Base-by-base conservation (phyloP, 2,113 vertebrate species). In the Tachysurus vachellii region DNA sequence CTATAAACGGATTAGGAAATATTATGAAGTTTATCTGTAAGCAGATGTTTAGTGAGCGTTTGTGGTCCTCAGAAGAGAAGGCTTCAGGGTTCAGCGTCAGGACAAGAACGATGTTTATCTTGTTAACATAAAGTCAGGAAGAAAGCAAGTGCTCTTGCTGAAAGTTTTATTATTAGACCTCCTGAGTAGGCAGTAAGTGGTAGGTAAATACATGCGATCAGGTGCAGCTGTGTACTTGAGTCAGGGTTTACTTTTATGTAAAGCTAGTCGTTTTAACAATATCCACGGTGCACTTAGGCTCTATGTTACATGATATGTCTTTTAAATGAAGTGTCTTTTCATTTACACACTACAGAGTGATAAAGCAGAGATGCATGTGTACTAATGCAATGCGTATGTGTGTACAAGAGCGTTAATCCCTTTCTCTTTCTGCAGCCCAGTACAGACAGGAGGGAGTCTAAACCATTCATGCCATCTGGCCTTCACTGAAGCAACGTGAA, bases 401-500 rank as follows among this genome's bases (percentile, higher is more conserved):
- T 73, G 50, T 28, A 42, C 36, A 68, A 80, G 80, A 70, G 59
- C 36, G 64, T 80, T 64, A 66, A 88, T 83, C n/a, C 85, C 85
- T 88, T 87, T 92, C 91, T 91, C 88, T 89, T 73, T 91, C 62
- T 70, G 81, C 26, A 80, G 83, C 82, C 79, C 80, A 84, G 88
- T 73, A 89, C 71, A 89, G 82, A 86, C 85, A 81, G 86, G 90
- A 89, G 81, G 80, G 89, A 92, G 91, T 91, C 91, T 93, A 94
- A 95, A 93, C 93, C 83, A 75, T 84, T 14, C 42, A 90, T 80
- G 92, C 90, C 95, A 95, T 94, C 95, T 95, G 95, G 92, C 76
- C 31, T 57, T 82, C 87, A 57, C 76, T 93, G 92, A 94, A 93
- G 93, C 93, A 84, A 83, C 87, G 26, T 28, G 80, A 89, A 89